phyloP scores from a whole-genome alignment of 2,113 vertebrate species.

The Theropithecus gelada region DNA sequence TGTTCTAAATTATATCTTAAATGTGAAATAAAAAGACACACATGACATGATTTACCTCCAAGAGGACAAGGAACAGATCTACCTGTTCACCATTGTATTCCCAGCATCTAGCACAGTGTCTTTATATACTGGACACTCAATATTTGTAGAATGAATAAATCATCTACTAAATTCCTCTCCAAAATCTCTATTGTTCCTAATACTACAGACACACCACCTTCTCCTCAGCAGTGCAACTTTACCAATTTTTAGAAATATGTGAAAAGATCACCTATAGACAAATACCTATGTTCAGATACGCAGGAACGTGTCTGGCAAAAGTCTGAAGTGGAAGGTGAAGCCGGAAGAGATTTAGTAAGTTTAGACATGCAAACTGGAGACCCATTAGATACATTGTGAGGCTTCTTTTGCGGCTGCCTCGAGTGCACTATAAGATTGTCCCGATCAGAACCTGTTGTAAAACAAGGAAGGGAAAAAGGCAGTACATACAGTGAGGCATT shows the following conservation, averaged over 20 bases:
- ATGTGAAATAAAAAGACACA: neutral
- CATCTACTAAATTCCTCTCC: neutral
- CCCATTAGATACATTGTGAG: neutral
- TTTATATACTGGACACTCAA: neutral
- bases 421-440: conserved; percentile 72
- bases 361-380: conserved; percentile 79
- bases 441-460: conserved; percentile 81
- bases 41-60: neutral
- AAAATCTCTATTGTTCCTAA: neutral
- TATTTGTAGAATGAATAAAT: neutral
- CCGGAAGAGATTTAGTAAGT: conserved; percentile 74
- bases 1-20: neutral
- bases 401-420: conserved; percentile 75
- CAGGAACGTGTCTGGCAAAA: conserved; percentile 85
- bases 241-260: neutral
- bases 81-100: neutral
- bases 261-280: neutral
- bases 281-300: conserved; percentile 88
- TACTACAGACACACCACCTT: neutral
- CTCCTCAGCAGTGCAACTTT: neutral
- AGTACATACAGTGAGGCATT: neutral
- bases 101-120: neutral
- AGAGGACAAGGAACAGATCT: neutral
- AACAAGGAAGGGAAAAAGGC: neutral
- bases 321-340: conserved; percentile 86